Base-by-base conservation (phyloP, 2,113 vertebrate species). In the Eptesicus fuscus region DNA sequence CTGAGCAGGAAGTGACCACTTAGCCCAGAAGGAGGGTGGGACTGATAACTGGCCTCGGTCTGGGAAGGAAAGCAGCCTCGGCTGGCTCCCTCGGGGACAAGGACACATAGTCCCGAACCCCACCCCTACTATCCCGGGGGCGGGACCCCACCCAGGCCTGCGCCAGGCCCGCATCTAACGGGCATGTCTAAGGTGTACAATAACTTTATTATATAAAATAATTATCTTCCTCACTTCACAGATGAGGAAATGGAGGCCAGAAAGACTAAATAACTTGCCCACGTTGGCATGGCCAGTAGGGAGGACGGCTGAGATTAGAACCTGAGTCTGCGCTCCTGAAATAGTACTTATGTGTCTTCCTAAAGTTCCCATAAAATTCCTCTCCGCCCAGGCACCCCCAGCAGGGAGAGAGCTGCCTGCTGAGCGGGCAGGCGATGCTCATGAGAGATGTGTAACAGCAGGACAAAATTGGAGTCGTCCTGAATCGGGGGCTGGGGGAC, bases 371-470 rank as follows among this genome's bases (percentile, higher is more conserved):
- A 30, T 17, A 5, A 20, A 11, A 13, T 5, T 22, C 56, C n/a
- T 23, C 51, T 71, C 35, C 0, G 1, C 53, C 37, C 82, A 16
- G 40, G 12, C 16, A 20, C 44, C 30, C 73, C 35, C 37, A 67
- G 42, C 65, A 13, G 51, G 11, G 40, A 76, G 59, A 61, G 56
- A 13, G 44, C 25, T 11, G 32, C n/a, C n/a, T 32, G 28, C 20
- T 4, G 49, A 9, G 5, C 0, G 6, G 56, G 17, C n/a, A 56
- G 69, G 9, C 1, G 0, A 0, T 2, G 4, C 47, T 73, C 74
- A 0, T 9, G 4, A n/a, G 74, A 65, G n/a, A 10, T 76, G 10
- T 12, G 35, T 7, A 13, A 5, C 40, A 7, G 4, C 51, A 14
- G 0, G 4, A 9, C 65, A 2, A 28, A 35, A 37, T 25, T 1